A percentile compares a stretch with the other conserved stretches of the same genome.
These are phyloP conservation scores for Andrena dorsata DNA, from an alignment of 2,888 invertebrate species.

Conservation along the genomic window DNA sequence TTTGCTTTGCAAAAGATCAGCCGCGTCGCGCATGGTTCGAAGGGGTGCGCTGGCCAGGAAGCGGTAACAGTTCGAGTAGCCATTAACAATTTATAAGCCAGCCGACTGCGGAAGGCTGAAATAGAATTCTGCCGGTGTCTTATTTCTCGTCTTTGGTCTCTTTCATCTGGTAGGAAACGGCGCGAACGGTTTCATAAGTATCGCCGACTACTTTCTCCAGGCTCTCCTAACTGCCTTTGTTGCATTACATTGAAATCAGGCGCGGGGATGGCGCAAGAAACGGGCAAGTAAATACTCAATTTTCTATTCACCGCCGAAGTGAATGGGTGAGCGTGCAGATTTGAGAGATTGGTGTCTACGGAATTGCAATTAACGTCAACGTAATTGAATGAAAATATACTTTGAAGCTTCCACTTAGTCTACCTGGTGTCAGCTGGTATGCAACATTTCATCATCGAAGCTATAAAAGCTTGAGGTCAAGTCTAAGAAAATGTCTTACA, in stretches of 20 bases:
- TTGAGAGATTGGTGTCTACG: too few relatives aligned
- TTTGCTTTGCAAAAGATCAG: background rate
- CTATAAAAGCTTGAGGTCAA: too few relatives aligned
- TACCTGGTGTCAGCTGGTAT: too few relatives aligned
- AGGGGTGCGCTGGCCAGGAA: conserved; percentile 7
- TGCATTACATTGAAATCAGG: conserved; percentile 33
- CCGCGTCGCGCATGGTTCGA: background rate
- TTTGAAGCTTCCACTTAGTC: too few relatives aligned
- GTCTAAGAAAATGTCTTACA: too few relatives aligned
- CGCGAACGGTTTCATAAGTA: conserved; percentile 58
- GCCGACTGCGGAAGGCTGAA: background rate
- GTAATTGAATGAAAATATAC: too few relatives aligned
- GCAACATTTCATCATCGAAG: too few relatives aligned
- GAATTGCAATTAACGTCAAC: too few relatives aligned
- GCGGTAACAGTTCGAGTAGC: background rate
- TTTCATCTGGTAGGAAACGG: conserved; percentile 35
- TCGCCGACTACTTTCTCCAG: conserved; percentile 54
- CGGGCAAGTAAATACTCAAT: background rate
- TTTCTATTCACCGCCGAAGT: background rate
- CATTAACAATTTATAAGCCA: background rate
- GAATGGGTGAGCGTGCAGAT: background rate
- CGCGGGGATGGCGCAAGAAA: background rate
- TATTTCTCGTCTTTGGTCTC: conserved; percentile 27
- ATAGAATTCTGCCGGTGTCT: conserved; percentile 28
- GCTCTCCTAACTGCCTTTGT: conserved; percentile 44